Percentiles rank a stretch among this genome's conserved stretches.
Evolutionary conservation across 2,888 invertebrate genomes (phyloP).

Genomic region (Hipparchia sbordonii): DNA sequence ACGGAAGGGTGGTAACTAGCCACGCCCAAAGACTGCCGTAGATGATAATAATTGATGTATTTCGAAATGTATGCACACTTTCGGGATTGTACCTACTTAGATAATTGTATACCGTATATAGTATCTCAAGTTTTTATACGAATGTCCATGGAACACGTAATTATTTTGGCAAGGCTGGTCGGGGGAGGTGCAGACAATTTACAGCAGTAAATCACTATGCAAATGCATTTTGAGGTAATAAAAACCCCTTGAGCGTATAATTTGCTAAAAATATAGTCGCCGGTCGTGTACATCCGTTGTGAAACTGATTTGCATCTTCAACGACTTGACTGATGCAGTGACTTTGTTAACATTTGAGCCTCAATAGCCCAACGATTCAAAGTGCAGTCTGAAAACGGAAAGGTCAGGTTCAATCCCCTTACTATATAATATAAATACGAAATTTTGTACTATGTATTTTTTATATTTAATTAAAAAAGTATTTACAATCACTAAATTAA

Average conservation of each 20-base stretch:
- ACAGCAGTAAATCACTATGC: conserved; percentile 38
- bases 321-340: background rate
- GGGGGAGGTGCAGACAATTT: conserved; percentile 34
- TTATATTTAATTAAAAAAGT: too few relatives aligned
- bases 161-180: conserved; percentile 48
- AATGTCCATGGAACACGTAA: conserved; percentile 30
- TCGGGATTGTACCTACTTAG: too few relatives aligned
- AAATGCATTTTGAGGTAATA: conserved; percentile 38
- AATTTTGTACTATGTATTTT: too few relatives aligned
- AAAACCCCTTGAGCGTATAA: conserved; percentile 35
- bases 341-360: background rate
- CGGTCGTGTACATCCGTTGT: conserved; percentile 24
- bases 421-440: too few relatives aligned
- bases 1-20: too few relatives aligned
- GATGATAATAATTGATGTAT: too few relatives aligned
- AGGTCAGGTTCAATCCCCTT: too few relatives aligned
- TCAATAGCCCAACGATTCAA: background rate
- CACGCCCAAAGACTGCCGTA: too few relatives aligned
- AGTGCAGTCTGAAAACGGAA: too few relatives aligned
- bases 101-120: background rate
- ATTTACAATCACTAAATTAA: too few relatives aligned
- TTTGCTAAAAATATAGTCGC: conserved; percentile 36
- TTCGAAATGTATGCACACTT: too few relatives aligned
- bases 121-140: background rate
- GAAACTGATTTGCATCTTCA: conserved; percentile 27